These are phyloP conservation scores for Neolamprologus fasciatus DNA, from an alignment of 2,113 vertebrate species.

Conservation along the genomic window DNA sequence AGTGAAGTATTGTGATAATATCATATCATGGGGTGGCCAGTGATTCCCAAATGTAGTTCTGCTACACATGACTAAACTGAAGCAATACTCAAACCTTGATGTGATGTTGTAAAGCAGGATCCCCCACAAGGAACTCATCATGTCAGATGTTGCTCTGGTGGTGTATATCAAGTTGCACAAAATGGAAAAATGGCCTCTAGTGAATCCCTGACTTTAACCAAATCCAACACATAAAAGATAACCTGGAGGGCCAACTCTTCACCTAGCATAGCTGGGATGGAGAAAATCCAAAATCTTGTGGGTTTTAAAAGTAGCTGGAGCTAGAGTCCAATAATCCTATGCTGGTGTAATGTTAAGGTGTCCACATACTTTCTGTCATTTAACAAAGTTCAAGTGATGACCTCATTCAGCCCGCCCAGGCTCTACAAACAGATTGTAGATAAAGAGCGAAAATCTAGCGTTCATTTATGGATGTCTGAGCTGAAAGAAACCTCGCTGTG, in stretches of 20 bases:
- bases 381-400: background rate
- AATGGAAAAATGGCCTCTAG: background rate
- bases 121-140: background rate
- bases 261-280: background rate
- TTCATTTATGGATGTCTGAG: background rate
- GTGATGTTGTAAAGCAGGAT: background rate
- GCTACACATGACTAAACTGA: background rate
- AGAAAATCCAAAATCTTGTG: background rate
- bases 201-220: background rate
- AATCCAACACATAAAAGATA: background rate
- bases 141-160: background rate
- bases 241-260: background rate
- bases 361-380: background rate
- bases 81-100: background rate
- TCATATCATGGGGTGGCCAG: rapidly evolving
- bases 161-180: background rate
- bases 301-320: background rate
- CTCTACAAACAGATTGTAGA: background rate
- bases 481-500: background rate
- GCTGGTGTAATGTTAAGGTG: background rate
- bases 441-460: background rate
- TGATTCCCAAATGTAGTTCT: background rate
- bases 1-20: background rate
- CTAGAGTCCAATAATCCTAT: background rate
- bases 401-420: background rate